Evolutionary conservation across 2,888 invertebrate species (phyloP), one percentile per base, ranked within the genome.

Genomic region (Julus scanicus): DNA sequence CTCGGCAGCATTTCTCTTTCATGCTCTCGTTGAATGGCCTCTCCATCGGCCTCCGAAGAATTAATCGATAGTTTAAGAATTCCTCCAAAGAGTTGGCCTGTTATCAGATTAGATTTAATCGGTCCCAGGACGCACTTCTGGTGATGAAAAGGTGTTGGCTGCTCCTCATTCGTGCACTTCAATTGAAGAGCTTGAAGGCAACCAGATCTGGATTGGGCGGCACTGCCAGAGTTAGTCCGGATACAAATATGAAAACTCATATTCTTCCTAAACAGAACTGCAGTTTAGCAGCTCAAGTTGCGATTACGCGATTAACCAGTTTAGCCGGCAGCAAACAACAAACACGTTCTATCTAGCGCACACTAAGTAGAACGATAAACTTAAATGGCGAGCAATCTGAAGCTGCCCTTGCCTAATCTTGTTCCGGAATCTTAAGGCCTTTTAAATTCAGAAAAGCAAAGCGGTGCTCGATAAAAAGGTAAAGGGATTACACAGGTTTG

Each of bases 51-150:
- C 71, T 71, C 71, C 71, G 9, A 29, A 71, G 71, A 29, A 71
- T 71, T 71, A 71, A 71, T 71, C 71, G 71, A 71, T 71, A 71
- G 71, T 71, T 71, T 71, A 71, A 71, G 71, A 71, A 71, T 71
- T 71, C 71, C 71, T 71, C 71, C 71, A 29, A 71, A 71, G 71
- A 71, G 29, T 71, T 71, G 71, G 71, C 29, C 71, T 29, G 71
- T 71, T 71, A 71, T 29, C 71, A 29, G 71, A 71, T 71, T 71
- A 71, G 29, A 71, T 71, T 71, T 71, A 71, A 71, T 71, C 71
- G 20, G 71, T 71, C 71, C 71, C 71, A 71, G 29, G 71, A 71
- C 71, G 71, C 71, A 29, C 71, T 71, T 71, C 71, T 29, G 71
- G 71, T 71, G 71, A 71, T 71, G 71, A 71, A 71, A 63, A 71